Evolutionary conservation across 2,888 invertebrate species (phyloP).

Genomic region (Lepidocyrtoides sp.): DNA sequence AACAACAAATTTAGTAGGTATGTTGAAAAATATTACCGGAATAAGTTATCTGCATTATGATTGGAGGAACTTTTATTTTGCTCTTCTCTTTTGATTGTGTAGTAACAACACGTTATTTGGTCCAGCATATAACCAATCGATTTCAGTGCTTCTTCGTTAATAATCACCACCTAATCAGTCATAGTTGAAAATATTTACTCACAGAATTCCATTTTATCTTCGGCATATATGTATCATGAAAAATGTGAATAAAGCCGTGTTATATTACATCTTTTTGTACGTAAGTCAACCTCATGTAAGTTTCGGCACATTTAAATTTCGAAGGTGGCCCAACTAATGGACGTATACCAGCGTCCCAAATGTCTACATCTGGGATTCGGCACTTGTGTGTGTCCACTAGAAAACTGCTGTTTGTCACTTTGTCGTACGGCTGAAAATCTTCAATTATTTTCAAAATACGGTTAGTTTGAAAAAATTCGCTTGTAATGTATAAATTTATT

Average conservation of each 20-base stretch:
- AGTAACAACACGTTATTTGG: conserved; percentile 79
- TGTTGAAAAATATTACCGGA: conserved; percentile 2
- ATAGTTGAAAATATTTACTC: background rate
- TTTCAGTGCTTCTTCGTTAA: conserved; percentile 66
- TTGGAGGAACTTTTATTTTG: conserved; percentile 58
- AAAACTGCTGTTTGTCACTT: background rate
- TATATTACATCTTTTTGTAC: conserved; percentile 22
- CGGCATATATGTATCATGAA: too few species aligned
- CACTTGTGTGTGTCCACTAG: conserved; percentile 76
- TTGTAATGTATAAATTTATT: background rate
- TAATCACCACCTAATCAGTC: conserved; percentile 62
- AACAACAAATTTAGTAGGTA: background rate
- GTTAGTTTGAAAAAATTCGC: background rate
- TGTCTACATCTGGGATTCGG: conserved; percentile 72
- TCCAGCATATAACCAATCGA: conserved; percentile 39
- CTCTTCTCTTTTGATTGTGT: conserved; percentile 66
- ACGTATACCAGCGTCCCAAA: conserved; percentile 65
- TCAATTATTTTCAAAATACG: background rate
- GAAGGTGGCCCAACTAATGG: conserved; percentile 24
- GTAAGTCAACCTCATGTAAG: conserved; percentile 9
- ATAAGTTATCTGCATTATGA: conserved; percentile 57
- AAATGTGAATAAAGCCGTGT: too few species aligned
- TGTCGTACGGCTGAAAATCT: conserved; percentile 44
- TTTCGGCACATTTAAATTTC: conserved; percentile 30
- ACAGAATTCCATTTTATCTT: too few species aligned